A percentile compares a stretch with the other conserved stretches of the same genome.
Evolutionary conservation across 2,113 vertebrate genomes (phyloP).

Genomic region (Capra hircus): DNA sequence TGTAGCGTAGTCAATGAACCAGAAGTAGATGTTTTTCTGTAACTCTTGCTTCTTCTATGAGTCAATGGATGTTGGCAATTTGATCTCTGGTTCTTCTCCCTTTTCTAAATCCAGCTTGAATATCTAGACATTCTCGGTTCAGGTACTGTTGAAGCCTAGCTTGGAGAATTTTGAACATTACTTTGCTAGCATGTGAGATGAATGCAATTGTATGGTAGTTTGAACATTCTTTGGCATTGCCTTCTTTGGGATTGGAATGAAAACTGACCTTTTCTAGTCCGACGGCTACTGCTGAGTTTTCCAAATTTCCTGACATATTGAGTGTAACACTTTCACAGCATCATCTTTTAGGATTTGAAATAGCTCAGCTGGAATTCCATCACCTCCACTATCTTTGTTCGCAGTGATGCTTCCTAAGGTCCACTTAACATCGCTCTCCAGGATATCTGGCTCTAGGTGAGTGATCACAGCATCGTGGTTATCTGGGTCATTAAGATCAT

Average conservation of each 20-base stretch:
- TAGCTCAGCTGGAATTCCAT: neutral
- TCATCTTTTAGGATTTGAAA: neutral
- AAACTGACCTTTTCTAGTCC: neutral
- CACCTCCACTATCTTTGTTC: neutral
- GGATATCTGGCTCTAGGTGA: neutral
- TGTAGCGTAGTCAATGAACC: neutral
- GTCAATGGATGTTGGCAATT: neutral
- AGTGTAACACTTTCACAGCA: neutral
- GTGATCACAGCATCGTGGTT: neutral
- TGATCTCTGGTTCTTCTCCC: neutral
- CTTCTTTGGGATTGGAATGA: neutral
- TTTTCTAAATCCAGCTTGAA: neutral
- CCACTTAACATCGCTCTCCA: neutral
- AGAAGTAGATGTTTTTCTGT: neutral
- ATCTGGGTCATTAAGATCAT: neutral
- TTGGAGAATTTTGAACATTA: neutral
- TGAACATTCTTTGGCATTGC: neutral
- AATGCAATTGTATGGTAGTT: neutral
- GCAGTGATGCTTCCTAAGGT: neutral
- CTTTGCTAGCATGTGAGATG: neutral
- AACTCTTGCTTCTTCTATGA: neutral
- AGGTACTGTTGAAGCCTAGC: neutral
- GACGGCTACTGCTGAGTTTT: neutral
- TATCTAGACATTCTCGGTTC: neutral
- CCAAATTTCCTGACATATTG: neutral